Evolutionary conservation across 2,113 vertebrate genomes (phyloP), one percentile per base, ranked within the genome.

Genomic region (Hiodon alosoides): DNA sequence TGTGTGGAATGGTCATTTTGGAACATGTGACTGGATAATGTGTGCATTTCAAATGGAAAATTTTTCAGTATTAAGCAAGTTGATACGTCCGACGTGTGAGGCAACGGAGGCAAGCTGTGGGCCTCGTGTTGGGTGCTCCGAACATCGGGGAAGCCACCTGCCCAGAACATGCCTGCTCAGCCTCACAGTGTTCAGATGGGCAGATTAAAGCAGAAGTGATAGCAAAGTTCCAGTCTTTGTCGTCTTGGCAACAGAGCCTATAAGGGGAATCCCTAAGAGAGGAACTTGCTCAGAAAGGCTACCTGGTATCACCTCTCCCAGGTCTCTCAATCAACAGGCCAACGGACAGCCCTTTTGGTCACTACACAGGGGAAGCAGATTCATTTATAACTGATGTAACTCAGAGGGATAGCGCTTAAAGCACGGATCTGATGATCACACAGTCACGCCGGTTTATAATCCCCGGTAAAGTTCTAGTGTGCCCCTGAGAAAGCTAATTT

Each of bases 1-100:
- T 69, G 74, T 53, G 51, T 62, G 74, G 67, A 70, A 75, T 75
- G 64, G 73, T 58, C 16, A 59, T 16, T 59, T 60, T 50, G 6
- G 55, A 48, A 46, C 65, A 3, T 5, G 17, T 47, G 55, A 31
- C 70, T 52, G 7, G 17, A 47, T 67, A 51, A 60, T 67, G 8
- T 59, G n/a, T 46, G 16, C 54, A 75, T 66, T 66, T 64, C 48
- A 55, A 67, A 58, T 67, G 47, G 64, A 75, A 68, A 46, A 14
- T 5, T 57, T 54, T 67, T 67, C 61, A 66, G 5, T 17, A 11
- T 46, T 74, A 48, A 6, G 64, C 51, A 54, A n/a, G 7, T 52
- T 74, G 16, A 52, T 16, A 13, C 7, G 17, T 10, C 54, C 54
- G 11, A 7, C 14, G n/a, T 57, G 53, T 67, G 47, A 47, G 65